Base-by-base conservation (phyloP, 2,888 invertebrate genomes). In the Camponotus fellah region DNA sequence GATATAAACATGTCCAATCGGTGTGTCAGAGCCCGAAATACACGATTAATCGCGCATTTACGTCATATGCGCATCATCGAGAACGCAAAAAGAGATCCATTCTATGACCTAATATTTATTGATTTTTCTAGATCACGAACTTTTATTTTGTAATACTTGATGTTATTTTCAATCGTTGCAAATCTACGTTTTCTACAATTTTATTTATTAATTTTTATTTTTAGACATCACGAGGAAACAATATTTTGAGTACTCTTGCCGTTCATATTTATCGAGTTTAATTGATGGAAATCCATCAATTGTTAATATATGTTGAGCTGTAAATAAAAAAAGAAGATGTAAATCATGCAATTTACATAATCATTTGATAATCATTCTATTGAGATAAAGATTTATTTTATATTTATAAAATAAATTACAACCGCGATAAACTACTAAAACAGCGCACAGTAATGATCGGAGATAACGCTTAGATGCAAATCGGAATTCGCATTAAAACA, bases 361-460 rank as follows among this genome's bases (percentile, higher is more conserved):
- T 40, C 56, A 26, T 26, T 26, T 26, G 68, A 68, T 68, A 69
- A 77, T 69, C 34, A 21, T 64, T 17, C 37, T 69, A 34, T 87
- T 85, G 74, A 85, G 87, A 89, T 80, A 85, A 82, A 75, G 71
- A 85, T 90, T 91, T 91, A 91, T 90, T 91, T 80, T 69, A 72
- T 91, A 90, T 90, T 89, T 91, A 91, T 91, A 91, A 88, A 91
- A 90, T 86, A 86, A 86, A 91, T 89, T 90, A 90, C 89, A 90
- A 77, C 76, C 85, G 84, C 81, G 83, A 66, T 65, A 79, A 76
- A 80, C 84, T 88, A 87, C 71, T 75, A 71, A 76, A 76, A 74
- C 71, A 49, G 85, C 46, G 40, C 77, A 26, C 71, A 79, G 6
- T 72, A 68, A 81, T 83, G 21, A 80, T 71, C 79, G 34, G 58